A percentile compares a stretch with the other conserved stretches of the same genome.
These are phyloP conservation scores for Chionodraco myersi DNA, from an alignment of 2,113 vertebrate species.

Conservation along the genomic window DNA sequence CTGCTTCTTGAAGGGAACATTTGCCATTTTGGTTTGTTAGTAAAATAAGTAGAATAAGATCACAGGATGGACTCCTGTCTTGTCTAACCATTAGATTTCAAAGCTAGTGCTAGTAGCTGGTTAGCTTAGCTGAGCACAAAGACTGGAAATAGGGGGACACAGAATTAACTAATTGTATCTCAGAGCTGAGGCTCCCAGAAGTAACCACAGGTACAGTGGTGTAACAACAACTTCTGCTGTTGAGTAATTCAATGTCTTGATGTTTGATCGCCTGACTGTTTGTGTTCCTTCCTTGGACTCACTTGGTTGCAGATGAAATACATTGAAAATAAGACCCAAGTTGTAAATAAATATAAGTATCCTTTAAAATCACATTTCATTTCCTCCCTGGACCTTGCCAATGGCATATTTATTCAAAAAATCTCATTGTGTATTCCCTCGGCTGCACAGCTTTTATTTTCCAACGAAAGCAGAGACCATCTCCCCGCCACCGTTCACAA, in stretches of 20 bases:
- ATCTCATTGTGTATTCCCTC: conserved; percentile 11
- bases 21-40: too few species aligned
- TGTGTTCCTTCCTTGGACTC: not conserved
- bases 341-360: conserved; percentile 24
- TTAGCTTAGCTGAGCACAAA: conserved; percentile 6
- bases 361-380: conserved; percentile 45
- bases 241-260: not conserved
- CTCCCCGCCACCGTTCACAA: conserved; percentile 34
- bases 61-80: not conserved
- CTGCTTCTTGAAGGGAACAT: not conserved
- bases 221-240: not conserved
- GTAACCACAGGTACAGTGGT: not conserved
- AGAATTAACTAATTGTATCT: not conserved
- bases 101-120: not conserved
- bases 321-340: conserved; percentile 1
- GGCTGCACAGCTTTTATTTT: conserved; percentile 35
- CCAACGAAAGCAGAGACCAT: conserved; percentile 28
- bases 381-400: conserved; percentile 36
- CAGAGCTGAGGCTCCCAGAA: not conserved
- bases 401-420: conserved; percentile 47
- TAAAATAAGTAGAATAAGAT: not conserved
- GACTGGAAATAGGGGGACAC: not conserved
- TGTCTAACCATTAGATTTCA: not conserved
- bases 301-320: not conserved
- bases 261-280: not conserved